Evolutionary conservation across 2,888 invertebrate genomes (phyloP), one percentile per base, ranked within the genome.

Genomic region (Hydrotaea diabolus): DNA sequence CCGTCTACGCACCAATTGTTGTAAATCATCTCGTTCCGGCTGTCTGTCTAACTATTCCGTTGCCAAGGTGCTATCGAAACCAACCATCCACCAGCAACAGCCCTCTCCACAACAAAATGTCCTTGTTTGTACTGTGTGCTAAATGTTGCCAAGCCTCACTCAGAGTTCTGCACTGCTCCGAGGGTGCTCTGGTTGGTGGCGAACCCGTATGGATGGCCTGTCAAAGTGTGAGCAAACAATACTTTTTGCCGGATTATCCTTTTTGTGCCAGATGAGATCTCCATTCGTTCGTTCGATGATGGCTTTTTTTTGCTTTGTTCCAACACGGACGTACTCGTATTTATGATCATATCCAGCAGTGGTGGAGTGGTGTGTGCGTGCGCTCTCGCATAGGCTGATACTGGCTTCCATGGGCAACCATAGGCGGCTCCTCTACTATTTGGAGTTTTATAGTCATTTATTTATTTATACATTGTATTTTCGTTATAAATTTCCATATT

Each of bases 211-310:
- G 64, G 57, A 73, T 83, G 39, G 74, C 49, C 46, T 84, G 84
- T 84, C 82, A 79, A 80, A 84, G 83, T 85, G 79, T 80, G 82
- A 82, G 77, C 83, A 87, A 87, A 87, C 83, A 87, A 86, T 87
- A 87, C 88, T 88, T 90, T 79, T 74, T 77, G 86, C 78, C 72
- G 88, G 90, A 89, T 90, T 87, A 90, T 90, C 89, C 88, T 81
- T 82, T 88, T 87, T 87, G 82, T 86, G 87, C 89, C 90, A 90
- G 90, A 90, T 90, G 90, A 88, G 89, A 87, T 89, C 87, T 73
- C 49, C 66, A 15, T 55, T 31, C 7, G 43, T 46, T 66, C 66
- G 43, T 23, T 17, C 53, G 36, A 39, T 31, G 31, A 31, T 31
- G 31, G 31, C n/a, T n/a, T n/a, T n/a, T n/a, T n/a, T n/a, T n/a